Percentiles rank a stretch among this genome's conserved stretches.
Conservation (phyloP, 2,888 invertebrate genomes). For the Empis livida region DNA sequence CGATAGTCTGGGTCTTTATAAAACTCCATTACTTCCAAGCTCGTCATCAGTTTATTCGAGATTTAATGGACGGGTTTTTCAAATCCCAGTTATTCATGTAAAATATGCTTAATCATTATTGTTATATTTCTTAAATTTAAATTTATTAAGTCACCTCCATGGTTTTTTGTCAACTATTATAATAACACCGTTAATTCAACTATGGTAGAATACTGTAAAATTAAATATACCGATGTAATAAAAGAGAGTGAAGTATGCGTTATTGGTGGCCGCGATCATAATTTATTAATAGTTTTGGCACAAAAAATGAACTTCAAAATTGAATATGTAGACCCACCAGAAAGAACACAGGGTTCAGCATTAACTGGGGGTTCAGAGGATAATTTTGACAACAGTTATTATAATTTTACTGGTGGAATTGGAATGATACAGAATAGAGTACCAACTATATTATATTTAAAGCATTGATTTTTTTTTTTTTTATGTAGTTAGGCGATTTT, state of each 20-base stretch:
- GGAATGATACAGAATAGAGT: conserved; percentile 59
- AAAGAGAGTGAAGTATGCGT: conserved; percentile 34
- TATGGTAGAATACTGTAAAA: background rate
- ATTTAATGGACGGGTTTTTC: conserved; percentile 49
- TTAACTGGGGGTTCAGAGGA: background rate
- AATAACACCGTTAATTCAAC: conserved; percentile 31
- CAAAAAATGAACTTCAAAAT: conserved; percentile 58
- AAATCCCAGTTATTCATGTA: conserved; percentile 61
- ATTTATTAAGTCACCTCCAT: conserved; percentile 48
- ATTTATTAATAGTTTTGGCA: conserved; percentile 48
- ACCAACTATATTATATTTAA: no score
- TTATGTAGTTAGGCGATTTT: conserved; percentile 50
- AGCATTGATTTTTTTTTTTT: conserved; percentile 7
- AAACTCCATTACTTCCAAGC: conserved; percentile 51
- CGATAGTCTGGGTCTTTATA: conserved; percentile 44
- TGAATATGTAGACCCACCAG: conserved; percentile 58
- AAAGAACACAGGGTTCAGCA: conserved; percentile 48
- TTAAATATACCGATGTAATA: background rate
- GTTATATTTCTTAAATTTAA: background rate
- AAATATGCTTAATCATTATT: conserved; percentile 17
- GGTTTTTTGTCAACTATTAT: conserved; percentile 58
- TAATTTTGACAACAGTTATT: conserved; percentile 41
- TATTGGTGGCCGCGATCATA: conserved; percentile 59
- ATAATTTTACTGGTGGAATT: conserved; percentile 56
- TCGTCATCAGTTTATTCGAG: conserved; percentile 48